A percentile compares a stretch with the other conserved stretches of the same genome.
Conservation (phyloP, 2,113 vertebrate genomes). For the Xenopus laevis region DNA sequence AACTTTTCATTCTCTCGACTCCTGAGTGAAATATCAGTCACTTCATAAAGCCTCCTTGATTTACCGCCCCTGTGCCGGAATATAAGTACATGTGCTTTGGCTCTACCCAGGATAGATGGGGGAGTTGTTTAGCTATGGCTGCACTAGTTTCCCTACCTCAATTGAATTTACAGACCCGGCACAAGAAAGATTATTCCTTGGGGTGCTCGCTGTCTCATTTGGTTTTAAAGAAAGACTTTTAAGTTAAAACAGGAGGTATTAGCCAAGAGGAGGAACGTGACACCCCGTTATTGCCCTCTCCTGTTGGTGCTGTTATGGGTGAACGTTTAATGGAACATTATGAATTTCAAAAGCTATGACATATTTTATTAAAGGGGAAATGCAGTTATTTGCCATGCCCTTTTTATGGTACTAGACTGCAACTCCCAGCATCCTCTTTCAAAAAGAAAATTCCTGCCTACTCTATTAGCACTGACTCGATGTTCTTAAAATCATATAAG, state of each 20-base stretch:
- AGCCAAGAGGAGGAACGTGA: constrained; percentile 53
- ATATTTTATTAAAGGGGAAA: too few relatives aligned
- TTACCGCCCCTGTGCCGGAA: constrained; percentile 59
- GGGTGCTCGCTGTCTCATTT: constrained; percentile 34
- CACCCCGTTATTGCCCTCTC: constrained; percentile 44
- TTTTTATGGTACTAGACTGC: too few relatives aligned
- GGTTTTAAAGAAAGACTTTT: constrained; percentile 35
- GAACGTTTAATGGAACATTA: too few relatives aligned
- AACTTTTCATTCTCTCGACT: constrained; percentile 54
- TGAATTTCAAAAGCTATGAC: too few relatives aligned
- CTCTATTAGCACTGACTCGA: too few relatives aligned
- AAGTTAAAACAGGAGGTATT: constrained; percentile 66
- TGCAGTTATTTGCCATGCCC: too few relatives aligned
- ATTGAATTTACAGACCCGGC: constrained; percentile 63
- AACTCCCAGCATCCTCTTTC: too few relatives aligned
- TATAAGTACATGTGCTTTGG: constrained; percentile 49
- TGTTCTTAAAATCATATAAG: too few relatives aligned
- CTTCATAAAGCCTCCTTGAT: constrained; percentile 68
- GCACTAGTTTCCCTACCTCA: constrained; percentile 60
- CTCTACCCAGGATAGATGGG: constrained; percentile 63
- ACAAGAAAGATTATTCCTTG: constrained; percentile 60
- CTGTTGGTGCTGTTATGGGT: too few relatives aligned
- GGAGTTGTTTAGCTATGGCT: constrained; percentile 56
- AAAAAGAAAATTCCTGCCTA: too few relatives aligned
- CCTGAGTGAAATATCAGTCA: constrained; percentile 62